Evolutionary conservation across 2,888 invertebrate species (phyloP).

Genomic region (Phyllotreta cruciferae): DNA sequence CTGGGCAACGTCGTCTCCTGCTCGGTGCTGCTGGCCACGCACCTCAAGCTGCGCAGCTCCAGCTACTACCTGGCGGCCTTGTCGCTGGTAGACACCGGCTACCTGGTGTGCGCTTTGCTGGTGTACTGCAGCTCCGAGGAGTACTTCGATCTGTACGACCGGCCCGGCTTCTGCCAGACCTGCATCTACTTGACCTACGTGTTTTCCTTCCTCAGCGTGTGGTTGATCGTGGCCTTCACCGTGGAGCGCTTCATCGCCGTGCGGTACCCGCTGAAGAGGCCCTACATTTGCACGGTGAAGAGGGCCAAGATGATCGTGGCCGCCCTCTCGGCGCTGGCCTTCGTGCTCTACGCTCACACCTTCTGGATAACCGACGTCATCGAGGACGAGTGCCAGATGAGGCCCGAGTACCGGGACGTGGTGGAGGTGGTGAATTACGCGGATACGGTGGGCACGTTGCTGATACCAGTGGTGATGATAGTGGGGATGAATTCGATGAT

Average conservation of each 20-base stretch:
- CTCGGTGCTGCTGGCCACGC: conserved; percentile 67
- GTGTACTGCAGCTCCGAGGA: conserved; percentile 64
- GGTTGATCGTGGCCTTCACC: conserved; percentile 75
- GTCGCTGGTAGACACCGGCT: conserved; percentile 68
- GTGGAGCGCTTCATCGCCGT: conserved; percentile 74
- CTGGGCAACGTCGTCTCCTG: conserved; percentile 68
- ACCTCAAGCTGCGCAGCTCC: conserved; percentile 68
- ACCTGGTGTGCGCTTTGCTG: conserved; percentile 63
- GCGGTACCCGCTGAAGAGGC: conserved; percentile 67
- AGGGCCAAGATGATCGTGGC: conserved; percentile 65
- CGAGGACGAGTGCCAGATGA: conserved; percentile 62
- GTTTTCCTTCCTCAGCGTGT: conserved; percentile 71
- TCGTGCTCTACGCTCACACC: conserved; percentile 41
- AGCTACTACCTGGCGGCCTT: conserved; percentile 70
- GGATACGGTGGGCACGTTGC: conserved; percentile 69
- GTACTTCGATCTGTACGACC: conserved; percentile 62
- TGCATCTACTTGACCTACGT: conserved; percentile 55
- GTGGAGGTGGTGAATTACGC: conserved; percentile 66
- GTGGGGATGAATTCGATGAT: conserved; percentile 71
- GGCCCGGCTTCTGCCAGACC: conserved; percentile 64
- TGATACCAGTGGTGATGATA: conserved; percentile 67
- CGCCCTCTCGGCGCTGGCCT: conserved; percentile 59
- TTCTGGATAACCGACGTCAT: conserved; percentile 57
- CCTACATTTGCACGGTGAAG: conserved; percentile 67
- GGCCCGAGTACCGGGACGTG: conserved; percentile 61